phyloP scores from a whole-genome alignment of 2,797 vertebrate genomes.

The Karalla daura region DNA sequence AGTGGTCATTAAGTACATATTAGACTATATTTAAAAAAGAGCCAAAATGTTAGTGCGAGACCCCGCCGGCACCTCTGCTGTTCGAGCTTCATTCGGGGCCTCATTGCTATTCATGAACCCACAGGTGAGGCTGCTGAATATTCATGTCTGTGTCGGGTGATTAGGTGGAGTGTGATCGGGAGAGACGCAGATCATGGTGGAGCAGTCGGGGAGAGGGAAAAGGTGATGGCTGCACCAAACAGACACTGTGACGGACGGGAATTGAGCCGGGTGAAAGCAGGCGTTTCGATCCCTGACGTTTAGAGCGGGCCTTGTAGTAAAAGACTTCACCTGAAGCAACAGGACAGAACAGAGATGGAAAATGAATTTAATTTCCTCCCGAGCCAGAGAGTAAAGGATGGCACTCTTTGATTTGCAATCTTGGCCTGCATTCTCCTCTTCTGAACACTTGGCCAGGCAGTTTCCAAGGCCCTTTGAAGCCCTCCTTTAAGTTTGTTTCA shows the following conservation, averaged over 20 bases:
- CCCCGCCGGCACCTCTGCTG: conserved; percentile 32
- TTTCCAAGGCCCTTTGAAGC: conserved; percentile 66
- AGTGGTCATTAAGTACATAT: conserved; percentile 54
- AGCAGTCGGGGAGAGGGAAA: conserved; percentile 8
- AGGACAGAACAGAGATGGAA: conserved; percentile 21
- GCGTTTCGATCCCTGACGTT: conserved; percentile 16
- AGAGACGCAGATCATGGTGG: conserved; percentile 29
- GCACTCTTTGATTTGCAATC: conserved; percentile 54
- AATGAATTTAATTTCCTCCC: conserved; percentile 40
- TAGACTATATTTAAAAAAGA: conserved; percentile 52
- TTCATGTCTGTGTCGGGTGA: conserved; percentile 59
- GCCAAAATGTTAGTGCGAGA: conserved; percentile 42
- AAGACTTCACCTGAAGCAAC: conserved; percentile 45
- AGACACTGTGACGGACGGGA: conserved; percentile 25
- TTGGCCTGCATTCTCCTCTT: conserved; percentile 32
- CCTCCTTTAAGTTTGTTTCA: conserved; percentile 34
- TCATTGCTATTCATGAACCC: conserved; percentile 72
- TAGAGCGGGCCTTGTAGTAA: conserved; percentile 33
- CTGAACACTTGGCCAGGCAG: conserved; percentile 39
- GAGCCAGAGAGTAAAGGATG: conserved; percentile 49
- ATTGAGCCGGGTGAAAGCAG: conserved; percentile 10
- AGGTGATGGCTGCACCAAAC: conserved; percentile 39
- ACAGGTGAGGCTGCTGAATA: conserved; percentile 71
- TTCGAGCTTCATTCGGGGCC: conserved; percentile 54
- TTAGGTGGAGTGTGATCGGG: conserved; percentile 66